Conservation (phyloP, 1,140 invertebrate species). For the Amyelois transitella region DNA sequence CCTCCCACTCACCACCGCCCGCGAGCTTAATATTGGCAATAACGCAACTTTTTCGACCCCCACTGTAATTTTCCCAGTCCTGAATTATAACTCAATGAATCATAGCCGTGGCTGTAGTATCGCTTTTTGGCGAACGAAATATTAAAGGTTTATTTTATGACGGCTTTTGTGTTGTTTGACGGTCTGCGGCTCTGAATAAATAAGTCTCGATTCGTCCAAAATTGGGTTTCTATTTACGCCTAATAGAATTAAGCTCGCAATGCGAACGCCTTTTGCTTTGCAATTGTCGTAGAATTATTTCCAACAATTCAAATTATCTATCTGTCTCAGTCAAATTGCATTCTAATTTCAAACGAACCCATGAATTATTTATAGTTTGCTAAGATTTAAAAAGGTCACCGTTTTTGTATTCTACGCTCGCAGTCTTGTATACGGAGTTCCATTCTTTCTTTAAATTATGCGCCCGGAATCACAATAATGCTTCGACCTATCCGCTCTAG, state of each 20-base stretch:
- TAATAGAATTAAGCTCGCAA: too few species aligned
- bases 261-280: not conserved
- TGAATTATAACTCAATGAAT: conserved; percentile 50
- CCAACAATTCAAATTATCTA: too few species aligned
- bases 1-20: conserved; percentile 7
- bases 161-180: too few species aligned
- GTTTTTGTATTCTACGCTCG: not conserved
- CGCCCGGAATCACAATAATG: not conserved
- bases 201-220: too few species aligned
- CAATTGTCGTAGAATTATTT: too few species aligned
- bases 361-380: not conserved
- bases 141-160: not conserved
- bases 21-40: conserved; percentile 39
- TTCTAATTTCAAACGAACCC: not conserved
- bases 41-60: conserved; percentile 39
- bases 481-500: not conserved
- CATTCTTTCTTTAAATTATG: not conserved
- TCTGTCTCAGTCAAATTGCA: not conserved
- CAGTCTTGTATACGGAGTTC: not conserved
- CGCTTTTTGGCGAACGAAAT: conserved; percentile 13
- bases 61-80: conserved; percentile 36
- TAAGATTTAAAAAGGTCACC: not conserved
- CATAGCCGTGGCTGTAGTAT: conserved; percentile 32
- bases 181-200: too few species aligned
- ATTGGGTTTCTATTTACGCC: too few species aligned